These are phyloP conservation scores for Montifringilla adamsi DNA, from an alignment of 2,113 vertebrate genomes.

Conservation along the genomic window DNA sequence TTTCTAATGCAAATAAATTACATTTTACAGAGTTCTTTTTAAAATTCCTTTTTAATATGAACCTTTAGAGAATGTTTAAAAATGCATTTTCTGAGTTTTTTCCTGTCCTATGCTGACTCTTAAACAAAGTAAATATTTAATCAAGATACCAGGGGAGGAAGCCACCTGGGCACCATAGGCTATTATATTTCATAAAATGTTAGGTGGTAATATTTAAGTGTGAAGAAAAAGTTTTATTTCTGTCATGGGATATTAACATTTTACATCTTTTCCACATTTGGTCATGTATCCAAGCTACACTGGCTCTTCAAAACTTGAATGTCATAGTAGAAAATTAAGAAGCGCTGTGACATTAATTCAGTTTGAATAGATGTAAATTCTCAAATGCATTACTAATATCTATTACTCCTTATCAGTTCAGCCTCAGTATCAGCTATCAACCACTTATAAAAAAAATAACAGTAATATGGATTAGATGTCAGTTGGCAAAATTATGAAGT, in stretches of 20 bases:
- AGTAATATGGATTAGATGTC: neutral
- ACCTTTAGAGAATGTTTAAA: conserved; percentile 3
- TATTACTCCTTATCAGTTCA: neutral
- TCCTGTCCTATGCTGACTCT: conserved; percentile 11
- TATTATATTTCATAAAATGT: conserved; percentile 15
- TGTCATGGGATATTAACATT: neutral
- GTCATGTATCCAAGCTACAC: neutral
- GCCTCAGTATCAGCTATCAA: neutral
- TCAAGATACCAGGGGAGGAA: neutral
- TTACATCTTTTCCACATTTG: neutral
- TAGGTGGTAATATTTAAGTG: neutral
- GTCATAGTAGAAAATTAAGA: neutral
- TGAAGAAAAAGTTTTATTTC: neutral
- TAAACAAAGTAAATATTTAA: conserved; percentile 47
- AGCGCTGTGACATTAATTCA: neutral
- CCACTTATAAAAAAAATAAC: neutral
- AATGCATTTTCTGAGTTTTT: conserved; percentile 16
- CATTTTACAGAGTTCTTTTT: neutral
- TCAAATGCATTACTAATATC: neutral
- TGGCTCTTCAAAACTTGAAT: neutral
- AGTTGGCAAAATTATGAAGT: neutral
- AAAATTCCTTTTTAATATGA: conserved; percentile 18
- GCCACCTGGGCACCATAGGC: neutral
- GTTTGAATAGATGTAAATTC: neutral
- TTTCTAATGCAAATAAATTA: conserved; percentile 7